phyloP scores from a whole-genome alignment of 2,113 vertebrate species.

The Pygoscelis antarcticus region DNA sequence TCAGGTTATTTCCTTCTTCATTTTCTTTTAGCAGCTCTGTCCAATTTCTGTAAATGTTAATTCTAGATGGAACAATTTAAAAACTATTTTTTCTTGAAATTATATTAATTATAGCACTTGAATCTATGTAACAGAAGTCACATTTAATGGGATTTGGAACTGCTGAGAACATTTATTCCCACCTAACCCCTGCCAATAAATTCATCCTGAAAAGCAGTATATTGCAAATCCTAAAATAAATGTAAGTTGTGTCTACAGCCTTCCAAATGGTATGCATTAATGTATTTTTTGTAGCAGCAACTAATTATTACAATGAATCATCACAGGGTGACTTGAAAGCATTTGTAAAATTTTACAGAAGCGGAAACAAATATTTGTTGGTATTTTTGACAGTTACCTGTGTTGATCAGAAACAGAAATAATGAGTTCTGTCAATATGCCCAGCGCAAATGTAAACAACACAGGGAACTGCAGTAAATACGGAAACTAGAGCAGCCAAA shows the following conservation, averaged over 20 bases:
- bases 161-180: constrained; percentile 44
- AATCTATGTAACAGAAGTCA: constrained; percentile 25
- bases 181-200: constrained; percentile 47
- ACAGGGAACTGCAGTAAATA: not conserved
- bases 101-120: constrained; percentile 45
- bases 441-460: not conserved
- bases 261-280: constrained; percentile 27
- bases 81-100: not conserved
- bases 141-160: constrained; percentile 37
- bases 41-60: not conserved
- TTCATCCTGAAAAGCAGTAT: constrained; percentile 25
- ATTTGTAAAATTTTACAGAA: constrained; percentile 9
- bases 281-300: not conserved
- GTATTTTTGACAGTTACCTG: constrained; percentile 24
- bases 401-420: constrained; percentile 35
- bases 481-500: not conserved
- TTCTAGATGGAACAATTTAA: not conserved
- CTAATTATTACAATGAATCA: constrained; percentile 50
- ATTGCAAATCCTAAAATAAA: constrained; percentile 55
- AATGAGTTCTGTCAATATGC: not conserved
- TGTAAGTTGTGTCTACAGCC: constrained; percentile 37
- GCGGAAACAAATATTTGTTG: constrained; percentile 21
- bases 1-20: not conserved
- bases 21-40: not conserved
- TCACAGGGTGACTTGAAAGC: not conserved